These are phyloP conservation scores for Spizaetus ornatus DNA, from an alignment of 2,113 vertebrate genomes.

Conservation along the genomic window DNA sequence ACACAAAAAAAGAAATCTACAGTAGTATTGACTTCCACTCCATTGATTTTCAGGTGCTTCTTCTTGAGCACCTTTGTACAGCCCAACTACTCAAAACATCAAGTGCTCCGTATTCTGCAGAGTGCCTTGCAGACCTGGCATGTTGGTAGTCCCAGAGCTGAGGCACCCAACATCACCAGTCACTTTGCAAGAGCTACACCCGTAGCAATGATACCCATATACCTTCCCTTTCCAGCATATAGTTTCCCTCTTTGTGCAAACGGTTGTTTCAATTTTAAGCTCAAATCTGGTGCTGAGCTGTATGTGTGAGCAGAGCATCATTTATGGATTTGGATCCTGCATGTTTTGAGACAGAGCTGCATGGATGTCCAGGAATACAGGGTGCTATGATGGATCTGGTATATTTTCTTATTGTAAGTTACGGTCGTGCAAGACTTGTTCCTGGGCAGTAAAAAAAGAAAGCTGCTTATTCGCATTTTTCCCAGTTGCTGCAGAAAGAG, in stretches of 20 bases:
- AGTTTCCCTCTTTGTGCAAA: neutral
- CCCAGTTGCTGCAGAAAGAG: neutral
- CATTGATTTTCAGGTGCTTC: neutral
- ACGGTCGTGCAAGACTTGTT: neutral
- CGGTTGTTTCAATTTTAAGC: fast-evolving
- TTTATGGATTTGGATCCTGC: neutral
- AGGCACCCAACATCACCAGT: neutral
- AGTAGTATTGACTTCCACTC: neutral
- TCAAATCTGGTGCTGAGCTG: neutral
- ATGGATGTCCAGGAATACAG: neutral
- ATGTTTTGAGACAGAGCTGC: neutral
- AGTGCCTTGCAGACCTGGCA: neutral
- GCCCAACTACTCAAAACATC: neutral
- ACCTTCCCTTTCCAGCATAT: neutral
- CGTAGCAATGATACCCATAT: neutral
- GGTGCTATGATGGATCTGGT: neutral
- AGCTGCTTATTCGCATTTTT: neutral
- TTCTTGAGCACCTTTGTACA: neutral
- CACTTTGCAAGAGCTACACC: neutral
- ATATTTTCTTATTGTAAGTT: neutral
- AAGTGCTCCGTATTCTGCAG: neutral
- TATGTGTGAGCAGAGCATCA: neutral
- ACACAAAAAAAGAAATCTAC: neutral
- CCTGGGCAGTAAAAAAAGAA: neutral
- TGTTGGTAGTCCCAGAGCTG: neutral